phyloP scores from a whole-genome alignment of 2,797 vertebrate genomes.

The Salmo trutta region DNA sequence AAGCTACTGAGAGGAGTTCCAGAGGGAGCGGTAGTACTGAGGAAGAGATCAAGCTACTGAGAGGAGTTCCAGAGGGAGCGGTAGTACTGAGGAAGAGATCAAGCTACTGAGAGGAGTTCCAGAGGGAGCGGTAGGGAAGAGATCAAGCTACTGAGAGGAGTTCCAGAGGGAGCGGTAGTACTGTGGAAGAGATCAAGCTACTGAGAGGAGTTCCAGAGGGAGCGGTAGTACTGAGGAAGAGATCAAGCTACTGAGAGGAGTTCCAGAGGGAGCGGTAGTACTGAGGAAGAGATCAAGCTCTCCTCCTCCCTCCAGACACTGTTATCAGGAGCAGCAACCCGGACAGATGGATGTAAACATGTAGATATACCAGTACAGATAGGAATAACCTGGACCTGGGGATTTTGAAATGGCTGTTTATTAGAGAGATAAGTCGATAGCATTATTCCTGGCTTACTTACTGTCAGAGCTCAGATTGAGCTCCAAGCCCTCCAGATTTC shows the following conservation, averaged over 20 bases:
- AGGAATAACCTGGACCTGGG: not conserved
- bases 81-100: too few species aligned
- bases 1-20: too few species aligned
- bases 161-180: too few species aligned
- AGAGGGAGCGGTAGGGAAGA: too few species aligned
- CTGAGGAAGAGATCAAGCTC: conserved; percentile 16
- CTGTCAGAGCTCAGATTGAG: not conserved
- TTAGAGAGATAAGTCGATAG: not conserved
- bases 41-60: too few species aligned
- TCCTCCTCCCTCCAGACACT: conserved; percentile 40
- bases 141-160: too few species aligned
- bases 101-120: too few species aligned
- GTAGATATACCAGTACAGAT: not conserved
- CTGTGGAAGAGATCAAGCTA: too few species aligned
- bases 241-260: conserved; percentile 5
- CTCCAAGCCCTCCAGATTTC: not conserved
- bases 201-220: too few species aligned
- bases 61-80: too few species aligned
- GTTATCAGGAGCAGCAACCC: conserved; percentile 18
- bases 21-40: too few species aligned
- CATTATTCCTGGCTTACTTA: not conserved
- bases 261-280: conserved; percentile 24
- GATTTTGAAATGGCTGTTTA: not conserved
- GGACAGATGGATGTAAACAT: conserved; percentile 19
- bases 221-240: too few species aligned